Evolutionary conservation across 2,113 vertebrate species (phyloP), one percentile per base, ranked within the genome.

Genomic region (Mirounga angustirostris): DNA sequence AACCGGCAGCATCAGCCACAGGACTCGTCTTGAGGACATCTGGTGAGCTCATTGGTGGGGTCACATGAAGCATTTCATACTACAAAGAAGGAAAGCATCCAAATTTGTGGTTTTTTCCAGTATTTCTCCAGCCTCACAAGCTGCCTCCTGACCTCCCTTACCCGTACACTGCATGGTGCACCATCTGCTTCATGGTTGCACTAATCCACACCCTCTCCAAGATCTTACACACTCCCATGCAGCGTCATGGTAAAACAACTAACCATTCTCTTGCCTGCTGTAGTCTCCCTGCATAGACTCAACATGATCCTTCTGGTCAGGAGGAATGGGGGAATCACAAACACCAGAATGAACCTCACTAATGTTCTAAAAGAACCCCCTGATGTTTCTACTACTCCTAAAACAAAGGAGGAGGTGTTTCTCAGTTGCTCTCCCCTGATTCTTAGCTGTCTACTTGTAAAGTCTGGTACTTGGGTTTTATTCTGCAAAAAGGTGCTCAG

Each of bases 11-110:
- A 91, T 99, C 99, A 0, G 99, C 99, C 97, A 99, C 98, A 0
- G 98, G 97, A 79, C 99, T 99, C 21, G 91, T 98, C 98, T 99
- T 98, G 24, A 99, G 96, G 8, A 99, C 99, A 0, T 98, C 98
- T 40, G 98, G 99, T 19, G 99, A 98, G 74, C 99, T 99, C 99
- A 99, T 99, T 0, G 99, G 99, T 4, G 99, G 99, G 0, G 99
- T 99, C 52, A 99, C 99, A 13, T 99, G 99, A 90, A 99, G 99
- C 99, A 99, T 99, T 98, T 99, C 99, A 96, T 99, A 99, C 99
- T 99, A 69, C 26, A 19, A 7, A 95, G 94, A 61, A 83, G 69
- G 40, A 97, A 12, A 96, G 30, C 90, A 84, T 24, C 61, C 73
- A 95, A 15, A 61, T 18, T 21, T 81, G 14, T 9, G 50, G 40